A percentile compares a stretch with the other conserved stretches of the same genome.
Conservation (phyloP, 2,888 invertebrate genomes). For the Belgica antarctica region DNA sequence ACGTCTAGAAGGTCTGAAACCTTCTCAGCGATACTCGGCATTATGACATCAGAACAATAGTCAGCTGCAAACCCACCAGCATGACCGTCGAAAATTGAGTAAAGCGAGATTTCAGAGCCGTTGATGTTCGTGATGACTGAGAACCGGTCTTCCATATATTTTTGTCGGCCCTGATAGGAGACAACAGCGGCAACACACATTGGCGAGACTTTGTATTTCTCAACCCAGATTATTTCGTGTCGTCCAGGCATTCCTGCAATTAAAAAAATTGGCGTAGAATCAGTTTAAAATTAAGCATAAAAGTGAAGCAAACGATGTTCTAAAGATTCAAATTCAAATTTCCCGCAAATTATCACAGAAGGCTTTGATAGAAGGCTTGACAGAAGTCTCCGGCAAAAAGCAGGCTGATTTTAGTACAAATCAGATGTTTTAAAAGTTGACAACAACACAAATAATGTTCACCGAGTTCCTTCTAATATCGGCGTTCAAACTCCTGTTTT, state of each 20-base stretch:
- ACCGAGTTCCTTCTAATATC: slow-evolving; percentile 58
- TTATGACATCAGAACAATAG: slow-evolving; percentile 14
- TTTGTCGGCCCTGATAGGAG: slow-evolving; percentile 10
- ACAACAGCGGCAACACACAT: background rate
- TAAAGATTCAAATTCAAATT: background rate
- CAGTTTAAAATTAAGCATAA: too few species aligned
- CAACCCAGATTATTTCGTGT: slow-evolving; percentile 1
- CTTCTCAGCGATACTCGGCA: slow-evolving; percentile 5
- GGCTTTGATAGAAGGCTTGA: too few species aligned
- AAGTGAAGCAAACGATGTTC: too few species aligned
- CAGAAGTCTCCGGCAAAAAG: too few species aligned
- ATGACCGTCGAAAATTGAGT: slow-evolving; percentile 32
- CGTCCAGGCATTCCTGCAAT: slow-evolving; percentile 1
- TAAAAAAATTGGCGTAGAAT: too few species aligned
- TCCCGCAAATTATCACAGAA: too few species aligned
- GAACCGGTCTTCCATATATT: slow-evolving; percentile 26
- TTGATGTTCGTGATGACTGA: slow-evolving; percentile 14
- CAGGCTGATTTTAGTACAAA: slow-evolving; percentile 22
- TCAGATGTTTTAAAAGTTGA: background rate
- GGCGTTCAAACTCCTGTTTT: slow-evolving; percentile 70
- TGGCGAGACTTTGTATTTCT: background rate
- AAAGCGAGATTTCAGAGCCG: slow-evolving; percentile 16
- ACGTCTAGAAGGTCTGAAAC: background rate
- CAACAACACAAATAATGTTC: slow-evolving; percentile 47
- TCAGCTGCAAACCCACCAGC: slow-evolving; percentile 32